Percentiles rank a stretch among this genome's conserved stretches.
Conservation (phyloP, 2,113 vertebrate genomes). For the Hoplias malabaricus region DNA sequence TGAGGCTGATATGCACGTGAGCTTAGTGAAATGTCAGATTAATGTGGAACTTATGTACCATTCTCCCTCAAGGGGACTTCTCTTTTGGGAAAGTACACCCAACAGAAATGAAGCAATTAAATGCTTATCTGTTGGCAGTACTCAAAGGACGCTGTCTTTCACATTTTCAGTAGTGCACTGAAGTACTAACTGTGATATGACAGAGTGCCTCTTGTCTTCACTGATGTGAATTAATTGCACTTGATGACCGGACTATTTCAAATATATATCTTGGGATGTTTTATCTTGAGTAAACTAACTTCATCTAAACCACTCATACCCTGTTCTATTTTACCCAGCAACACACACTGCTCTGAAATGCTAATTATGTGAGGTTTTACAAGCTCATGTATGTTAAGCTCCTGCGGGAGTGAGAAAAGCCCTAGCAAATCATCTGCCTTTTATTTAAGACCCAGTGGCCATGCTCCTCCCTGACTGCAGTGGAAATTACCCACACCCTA, state of each 20-base stretch:
- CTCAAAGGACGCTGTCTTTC: not conserved
- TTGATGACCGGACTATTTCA: not conserved
- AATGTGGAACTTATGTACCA: not conserved
- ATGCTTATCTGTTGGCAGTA: not conserved
- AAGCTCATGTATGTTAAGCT: not conserved
- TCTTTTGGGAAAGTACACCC: not conserved
- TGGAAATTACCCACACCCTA: constrained; percentile 21
- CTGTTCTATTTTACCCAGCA: not conserved
- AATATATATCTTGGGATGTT: too few species aligned
- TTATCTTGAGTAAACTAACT: too few species aligned
- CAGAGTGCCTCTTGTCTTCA: not conserved
- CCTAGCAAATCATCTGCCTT: constrained; percentile 1
- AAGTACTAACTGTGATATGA: not conserved
- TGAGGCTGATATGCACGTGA: not conserved
- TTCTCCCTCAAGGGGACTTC: not conserved
- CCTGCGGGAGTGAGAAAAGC: not conserved
- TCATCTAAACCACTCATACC: not conserved
- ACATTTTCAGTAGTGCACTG: not conserved
- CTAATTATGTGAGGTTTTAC: not conserved
- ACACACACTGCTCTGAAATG: not conserved
- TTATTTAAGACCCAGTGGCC: constrained; percentile 45
- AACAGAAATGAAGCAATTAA: constrained; percentile 25
- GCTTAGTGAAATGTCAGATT: not conserved
- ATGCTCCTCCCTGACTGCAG: constrained; percentile 46
- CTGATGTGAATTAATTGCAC: not conserved